Evolutionary conservation across 64 coral and sea anemone genomes (phyloP).

Genomic region (Stichodactyla helianthus): DNA sequence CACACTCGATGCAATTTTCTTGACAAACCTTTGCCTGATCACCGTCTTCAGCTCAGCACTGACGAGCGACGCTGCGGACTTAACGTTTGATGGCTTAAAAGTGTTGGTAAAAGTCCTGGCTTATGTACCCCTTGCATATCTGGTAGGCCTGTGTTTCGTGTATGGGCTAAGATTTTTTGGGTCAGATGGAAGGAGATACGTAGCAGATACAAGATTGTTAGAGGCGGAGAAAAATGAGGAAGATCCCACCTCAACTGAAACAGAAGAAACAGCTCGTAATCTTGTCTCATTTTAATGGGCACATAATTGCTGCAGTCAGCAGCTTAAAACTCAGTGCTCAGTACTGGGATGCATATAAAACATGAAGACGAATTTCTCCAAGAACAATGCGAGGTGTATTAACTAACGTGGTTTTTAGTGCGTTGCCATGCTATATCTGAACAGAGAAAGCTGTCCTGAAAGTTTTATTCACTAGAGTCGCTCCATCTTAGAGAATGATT

Average conservation of each 20-base stretch:
- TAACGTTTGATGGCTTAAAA: background rate
- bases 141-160: background rate
- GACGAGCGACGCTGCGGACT: background rate
- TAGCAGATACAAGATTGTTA: background rate
- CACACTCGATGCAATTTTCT: constrained; percentile 14
- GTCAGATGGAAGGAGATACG: background rate
- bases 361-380: too few species aligned
- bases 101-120: constrained; percentile 23
- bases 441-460: too few species aligned
- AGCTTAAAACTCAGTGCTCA: background rate
- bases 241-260: background rate
- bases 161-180: background rate
- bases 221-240: background rate
- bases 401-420: too few species aligned
- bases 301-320: background rate
- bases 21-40: constrained; percentile 29
- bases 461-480: too few species aligned
- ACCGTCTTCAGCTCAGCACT: constrained; percentile 48
- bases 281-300: background rate
- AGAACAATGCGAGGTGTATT: too few species aligned
- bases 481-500: too few species aligned
- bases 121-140: constrained; percentile 30
- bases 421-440: too few species aligned
- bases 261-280: background rate
- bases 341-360: too few species aligned